phyloP scores from a whole-genome alignment of 2,888 invertebrate genomes.

The Drosophila neonasuta region DNA sequence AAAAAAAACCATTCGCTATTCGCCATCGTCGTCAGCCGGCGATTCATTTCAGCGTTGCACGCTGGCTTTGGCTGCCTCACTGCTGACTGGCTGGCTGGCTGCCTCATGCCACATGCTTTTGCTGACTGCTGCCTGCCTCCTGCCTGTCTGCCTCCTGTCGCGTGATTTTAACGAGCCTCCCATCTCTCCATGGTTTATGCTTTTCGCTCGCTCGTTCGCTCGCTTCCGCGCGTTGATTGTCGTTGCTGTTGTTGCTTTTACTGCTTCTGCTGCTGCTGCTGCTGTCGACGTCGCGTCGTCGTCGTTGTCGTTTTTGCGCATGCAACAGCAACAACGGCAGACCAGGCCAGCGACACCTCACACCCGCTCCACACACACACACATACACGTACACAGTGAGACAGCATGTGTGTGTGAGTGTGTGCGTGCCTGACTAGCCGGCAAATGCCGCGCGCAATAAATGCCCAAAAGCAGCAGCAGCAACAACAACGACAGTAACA shows the following conservation, averaged over 20 bases:
- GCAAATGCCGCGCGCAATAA: conserved; percentile 66
- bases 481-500: conserved; percentile 42
- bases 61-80: conserved; percentile 50
- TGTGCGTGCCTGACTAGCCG: conserved; percentile 60
- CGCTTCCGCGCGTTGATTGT: conserved; percentile 75
- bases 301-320: conserved; percentile 45
- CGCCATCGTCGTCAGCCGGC: conserved; percentile 53
- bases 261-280: conserved; percentile 21
- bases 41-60: conserved; percentile 67
- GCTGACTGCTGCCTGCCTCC: conserved; percentile 19
- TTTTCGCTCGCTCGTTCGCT: conserved; percentile 65
- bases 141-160: conserved; percentile 59
- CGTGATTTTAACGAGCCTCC: conserved; percentile 75
- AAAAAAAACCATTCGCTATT: conserved; percentile 42
- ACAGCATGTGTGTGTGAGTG: conserved; percentile 35
- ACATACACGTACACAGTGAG: conserved; percentile 18
- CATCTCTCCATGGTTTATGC: conserved; percentile 71
- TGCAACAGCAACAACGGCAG: conserved; percentile 56
- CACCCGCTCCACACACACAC: conserved; percentile 40
- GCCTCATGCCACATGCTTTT: conserved; percentile 24
- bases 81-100: conserved; percentile 20
- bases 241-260: conserved; percentile 52
- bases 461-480: conserved; percentile 65
- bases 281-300: conserved; percentile 30
- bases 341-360: conserved; percentile 53